Conservation (phyloP, 2,888 invertebrate genomes). For the Trissonchulus sp. region DNA sequence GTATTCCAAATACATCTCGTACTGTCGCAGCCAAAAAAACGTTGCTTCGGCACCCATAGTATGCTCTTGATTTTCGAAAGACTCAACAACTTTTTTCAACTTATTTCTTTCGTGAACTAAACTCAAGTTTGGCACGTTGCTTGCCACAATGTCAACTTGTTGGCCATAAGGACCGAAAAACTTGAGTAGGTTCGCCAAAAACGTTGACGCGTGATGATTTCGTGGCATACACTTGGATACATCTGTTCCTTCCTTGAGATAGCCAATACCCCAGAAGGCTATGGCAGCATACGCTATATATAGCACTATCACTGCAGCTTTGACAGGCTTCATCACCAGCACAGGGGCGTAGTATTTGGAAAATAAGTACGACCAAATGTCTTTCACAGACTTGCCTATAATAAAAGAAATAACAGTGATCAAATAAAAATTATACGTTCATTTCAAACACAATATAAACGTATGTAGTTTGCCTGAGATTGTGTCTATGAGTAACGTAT, state of each 20-base stretch:
- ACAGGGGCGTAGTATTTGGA: conserved; percentile 30
- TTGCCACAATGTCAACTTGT: conserved; percentile 38
- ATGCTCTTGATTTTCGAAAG: conserved; percentile 18
- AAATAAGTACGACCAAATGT: too few relatives aligned
- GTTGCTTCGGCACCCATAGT: conserved; percentile 17
- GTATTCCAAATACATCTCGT: conserved; percentile 8
- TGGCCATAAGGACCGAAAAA: conserved; percentile 61
- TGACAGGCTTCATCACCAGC: not conserved
- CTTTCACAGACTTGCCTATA: too few relatives aligned
- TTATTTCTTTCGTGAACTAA: conserved; percentile 32
- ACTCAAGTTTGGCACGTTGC: conserved; percentile 44
- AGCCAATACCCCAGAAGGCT: conserved; percentile 74
- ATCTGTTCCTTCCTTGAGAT: conserved; percentile 79
- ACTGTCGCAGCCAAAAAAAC: conserved; percentile 17
- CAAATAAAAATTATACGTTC: too few relatives aligned
- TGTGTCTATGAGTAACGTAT: too few relatives aligned
- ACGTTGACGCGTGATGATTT: conserved; percentile 80
- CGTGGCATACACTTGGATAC: conserved; percentile 77
- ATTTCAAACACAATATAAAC: too few relatives aligned
- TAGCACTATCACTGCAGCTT: conserved; percentile 62
- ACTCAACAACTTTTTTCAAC: not conserved
- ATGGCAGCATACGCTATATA: conserved; percentile 72
- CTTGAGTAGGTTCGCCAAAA: conserved; percentile 81
- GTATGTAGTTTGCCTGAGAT: too few relatives aligned
- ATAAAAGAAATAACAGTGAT: too few relatives aligned